Conservation (phyloP, 2,113 vertebrate species). For the Ptilonorhynchus violaceus region DNA sequence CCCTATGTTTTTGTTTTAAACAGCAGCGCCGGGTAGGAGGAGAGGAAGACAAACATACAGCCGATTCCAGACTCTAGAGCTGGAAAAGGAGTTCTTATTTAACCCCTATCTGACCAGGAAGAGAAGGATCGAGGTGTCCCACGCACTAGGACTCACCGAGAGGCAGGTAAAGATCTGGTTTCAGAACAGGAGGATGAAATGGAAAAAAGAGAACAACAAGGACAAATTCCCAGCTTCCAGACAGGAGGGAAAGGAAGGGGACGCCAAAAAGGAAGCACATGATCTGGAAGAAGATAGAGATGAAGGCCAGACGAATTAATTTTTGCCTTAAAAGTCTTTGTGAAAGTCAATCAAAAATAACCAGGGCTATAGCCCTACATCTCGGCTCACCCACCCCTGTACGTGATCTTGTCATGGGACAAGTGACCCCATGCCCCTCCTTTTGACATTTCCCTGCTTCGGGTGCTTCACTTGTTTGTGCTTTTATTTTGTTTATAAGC, state of each 20-base stretch:
- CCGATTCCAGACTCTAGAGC: conserved; percentile 84
- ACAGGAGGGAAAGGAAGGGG: conserved; percentile 77
- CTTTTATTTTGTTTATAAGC: not conserved
- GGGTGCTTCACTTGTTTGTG: conserved; percentile 21
- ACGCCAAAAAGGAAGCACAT: conserved; percentile 73
- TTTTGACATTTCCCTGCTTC: conserved; percentile 44
- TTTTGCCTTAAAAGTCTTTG: conserved; percentile 24
- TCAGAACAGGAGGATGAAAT: conserved; percentile 86
- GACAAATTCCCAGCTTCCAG: conserved; percentile 82
- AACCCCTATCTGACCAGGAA: conserved; percentile 87
- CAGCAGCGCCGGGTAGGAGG: conserved; percentile 83
- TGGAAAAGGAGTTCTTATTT: conserved; percentile 87
- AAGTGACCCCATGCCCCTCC: conserved; percentile 45
- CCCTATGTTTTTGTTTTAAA: conserved; percentile 66
- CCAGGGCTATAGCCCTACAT: not conserved
- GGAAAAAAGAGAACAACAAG: conserved; percentile 89
- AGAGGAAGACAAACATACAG: conserved; percentile 88
- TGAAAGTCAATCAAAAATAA: conserved; percentile 42
- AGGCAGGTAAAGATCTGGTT: conserved; percentile 88
- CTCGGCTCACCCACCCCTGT: not conserved
- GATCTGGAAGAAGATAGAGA: conserved; percentile 70
- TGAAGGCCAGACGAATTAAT: conserved; percentile 66
- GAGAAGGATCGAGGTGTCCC: conserved; percentile 84
- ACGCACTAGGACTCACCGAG: conserved; percentile 83
- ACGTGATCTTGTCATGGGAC: conserved; percentile 24